phyloP scores from a whole-genome alignment of 2,797 vertebrate species.

The Gobionotothen gibberifrons region DNA sequence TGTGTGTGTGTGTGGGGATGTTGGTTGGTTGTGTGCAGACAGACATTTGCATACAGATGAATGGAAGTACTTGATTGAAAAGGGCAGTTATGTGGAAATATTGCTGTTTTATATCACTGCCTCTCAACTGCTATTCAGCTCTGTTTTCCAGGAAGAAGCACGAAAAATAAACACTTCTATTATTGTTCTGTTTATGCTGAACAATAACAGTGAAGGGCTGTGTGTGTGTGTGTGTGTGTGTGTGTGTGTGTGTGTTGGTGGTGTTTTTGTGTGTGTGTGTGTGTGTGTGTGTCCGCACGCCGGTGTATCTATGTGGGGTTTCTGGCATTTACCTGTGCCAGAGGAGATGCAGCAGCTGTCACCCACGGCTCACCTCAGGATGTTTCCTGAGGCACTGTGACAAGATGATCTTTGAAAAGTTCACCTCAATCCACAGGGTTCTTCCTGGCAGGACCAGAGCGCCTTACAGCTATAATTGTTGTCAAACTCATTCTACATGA shows the following conservation, averaged over 20 bases:
- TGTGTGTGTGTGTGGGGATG: not conserved
- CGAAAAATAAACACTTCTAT: not conserved
- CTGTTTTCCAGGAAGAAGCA: slow-evolving; percentile 13
- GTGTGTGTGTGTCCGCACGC: slow-evolving; percentile 25
- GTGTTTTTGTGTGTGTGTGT: not conserved
- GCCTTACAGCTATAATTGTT: slow-evolving; percentile 13
- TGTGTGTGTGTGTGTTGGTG: slow-evolving; percentile 2
- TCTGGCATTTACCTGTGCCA: slow-evolving; percentile 83
- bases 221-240: not conserved
- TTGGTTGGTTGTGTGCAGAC: not conserved
- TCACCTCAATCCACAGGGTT: slow-evolving; percentile 70
- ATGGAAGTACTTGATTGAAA: not conserved
- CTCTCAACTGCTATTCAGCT: not conserved
- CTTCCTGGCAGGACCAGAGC: slow-evolving; percentile 14
- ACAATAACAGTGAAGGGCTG: slow-evolving; percentile 8
- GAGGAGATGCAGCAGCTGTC: slow-evolving; percentile 77
- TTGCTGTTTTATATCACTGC: not conserved
- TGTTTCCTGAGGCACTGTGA: slow-evolving; percentile 81
- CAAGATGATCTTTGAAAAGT: slow-evolving; percentile 85
- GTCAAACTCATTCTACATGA: slow-evolving; percentile 25
- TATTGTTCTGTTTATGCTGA: slow-evolving; percentile 4
- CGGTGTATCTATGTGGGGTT: slow-evolving; percentile 63
- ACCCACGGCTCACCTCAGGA: slow-evolving; percentile 79
- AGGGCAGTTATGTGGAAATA: not conserved
- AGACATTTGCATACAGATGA: slow-evolving; percentile 1